These are phyloP conservation scores for Microctonus aethiopoides DNA, from an alignment of 2,888 invertebrate genomes.

Conservation along the genomic window DNA sequence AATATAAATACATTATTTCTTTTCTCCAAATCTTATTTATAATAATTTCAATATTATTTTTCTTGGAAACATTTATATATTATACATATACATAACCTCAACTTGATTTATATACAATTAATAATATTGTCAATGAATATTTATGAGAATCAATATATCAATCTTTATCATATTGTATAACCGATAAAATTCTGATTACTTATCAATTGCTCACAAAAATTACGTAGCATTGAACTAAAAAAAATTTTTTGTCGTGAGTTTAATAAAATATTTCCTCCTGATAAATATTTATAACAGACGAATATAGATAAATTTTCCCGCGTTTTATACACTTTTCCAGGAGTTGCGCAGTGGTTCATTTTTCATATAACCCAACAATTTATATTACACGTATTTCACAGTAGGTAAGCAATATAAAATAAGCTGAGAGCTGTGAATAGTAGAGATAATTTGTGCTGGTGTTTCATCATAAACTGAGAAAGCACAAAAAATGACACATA, in stretches of 20 bases:
- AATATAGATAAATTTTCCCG: background rate
- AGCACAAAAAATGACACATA: too few species aligned
- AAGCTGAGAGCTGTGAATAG: too few species aligned
- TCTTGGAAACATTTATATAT: background rate
- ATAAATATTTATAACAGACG: background rate
- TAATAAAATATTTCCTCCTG: too few species aligned
- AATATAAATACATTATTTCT: background rate
- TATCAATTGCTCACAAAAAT: background rate
- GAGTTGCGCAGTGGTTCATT: background rate
- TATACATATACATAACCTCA: background rate
- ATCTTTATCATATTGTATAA: background rate
- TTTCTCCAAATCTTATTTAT: background rate
- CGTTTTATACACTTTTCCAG: background rate
- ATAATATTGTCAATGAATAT: background rate
- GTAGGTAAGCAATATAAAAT: background rate
- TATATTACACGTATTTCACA: too few species aligned
- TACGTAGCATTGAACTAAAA: too few species aligned
- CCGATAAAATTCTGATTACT: background rate
- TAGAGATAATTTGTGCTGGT: too few species aligned
- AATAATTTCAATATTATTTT: background rate
- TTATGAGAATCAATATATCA: background rate
- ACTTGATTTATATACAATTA: too few species aligned
- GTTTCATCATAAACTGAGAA: too few species aligned
- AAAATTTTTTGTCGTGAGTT: too few species aligned
- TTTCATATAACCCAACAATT: background rate